Base-by-base conservation (phyloP, 2,888 invertebrate species). In the Amiota mariae region DNA sequence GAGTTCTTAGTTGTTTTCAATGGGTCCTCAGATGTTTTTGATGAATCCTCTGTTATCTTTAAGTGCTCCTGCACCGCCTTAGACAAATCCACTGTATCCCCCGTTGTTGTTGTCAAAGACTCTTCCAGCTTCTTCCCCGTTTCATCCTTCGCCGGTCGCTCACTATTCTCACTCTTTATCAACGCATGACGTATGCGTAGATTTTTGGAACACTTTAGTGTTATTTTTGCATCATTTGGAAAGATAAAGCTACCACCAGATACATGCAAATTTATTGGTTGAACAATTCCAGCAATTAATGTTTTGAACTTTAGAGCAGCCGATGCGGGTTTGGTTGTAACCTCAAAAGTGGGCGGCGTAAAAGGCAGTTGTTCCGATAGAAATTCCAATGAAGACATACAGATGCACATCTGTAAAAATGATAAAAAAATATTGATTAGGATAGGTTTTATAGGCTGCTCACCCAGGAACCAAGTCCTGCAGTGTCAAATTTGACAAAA, bases 271-370 rank as follows among this genome's bases (percentile, higher is more conserved):
- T 93, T 93, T 90, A 97, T 93, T 20, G 93, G 92, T 88, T 97
- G 96, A 80, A 94, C 93, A 77, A 96, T 91, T 0, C 97, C 97
- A 0, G 96, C 95, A 8, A 97, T 91, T 64, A 97, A 90, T 81
- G 96, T 95, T 77, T 94, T 94, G 64, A 92, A 82, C 87, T 91
- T 90, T 86, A 93, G 88, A 81, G 93, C 82, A 82, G 91, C 89
- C 81, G 92, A 87, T 1, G 90, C 91, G 2, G 92, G 91, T 75
- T 91, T 91, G 1, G 92, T 92, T 72, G 88, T 88, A 2, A 90
- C 88, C 67, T 89, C 89, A 72, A 90, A 92, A 74, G 78, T 78
- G 78, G 89, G 79, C 78, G 90, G 72, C 86, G 89, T 83, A 82
- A 88, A 77, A 57, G 90, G 78, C 87, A 95, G 85, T 8, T 91